Evolutionary conservation across 2,113 vertebrate species (phyloP), one percentile per base, ranked within the genome.

Genomic region (Xiphophorus couchianus): DNA sequence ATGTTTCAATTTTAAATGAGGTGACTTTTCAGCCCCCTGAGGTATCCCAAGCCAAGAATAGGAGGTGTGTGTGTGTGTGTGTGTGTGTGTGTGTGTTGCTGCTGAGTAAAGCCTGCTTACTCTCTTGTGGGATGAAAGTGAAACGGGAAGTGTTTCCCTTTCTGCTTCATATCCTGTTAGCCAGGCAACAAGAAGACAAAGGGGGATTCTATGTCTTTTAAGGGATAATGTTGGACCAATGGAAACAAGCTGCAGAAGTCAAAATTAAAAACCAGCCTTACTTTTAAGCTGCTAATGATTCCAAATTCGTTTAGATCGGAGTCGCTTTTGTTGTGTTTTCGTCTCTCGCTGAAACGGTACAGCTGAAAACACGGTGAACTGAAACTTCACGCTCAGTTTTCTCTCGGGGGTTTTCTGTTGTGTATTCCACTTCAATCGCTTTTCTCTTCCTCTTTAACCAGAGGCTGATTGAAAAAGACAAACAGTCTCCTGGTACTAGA

Each of bases 1-100:
- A 86, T 88, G 78, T 92, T 77, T 90, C 81, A 82, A 62, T 91
- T 93, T 85, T 80, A 91, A 90, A 89, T 84, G 71, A 82, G 75
- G 71, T 78, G 87, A 85, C 84, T 80, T 86, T 76, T 80, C 67
- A 64, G 66, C 42, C 77, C 86, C 79, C 29, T 1, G 62, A 80
- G 72, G 69, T 71, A 85, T 73, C 13, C 5, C 22, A 2, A 78
- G 76, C 81, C 78, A 80, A 88, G 79, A 77, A 84, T 81, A 81
- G 65, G 58, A 74, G 82, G 7, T 14, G 51, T 19, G 65, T 70
- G 25, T 9, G 51, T 19, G 65, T 70, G 25, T 9, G 37, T 25
- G 5, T 27, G 1, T 30, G 4, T 14, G 51, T 19, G 65, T 70
- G 25, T 9, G 37, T 25, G 5, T 39, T 3, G 15, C 79, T 64